Evolutionary conservation across 2,113 vertebrate species (phyloP).

Genomic region (Antechinus flavipes): DNA sequence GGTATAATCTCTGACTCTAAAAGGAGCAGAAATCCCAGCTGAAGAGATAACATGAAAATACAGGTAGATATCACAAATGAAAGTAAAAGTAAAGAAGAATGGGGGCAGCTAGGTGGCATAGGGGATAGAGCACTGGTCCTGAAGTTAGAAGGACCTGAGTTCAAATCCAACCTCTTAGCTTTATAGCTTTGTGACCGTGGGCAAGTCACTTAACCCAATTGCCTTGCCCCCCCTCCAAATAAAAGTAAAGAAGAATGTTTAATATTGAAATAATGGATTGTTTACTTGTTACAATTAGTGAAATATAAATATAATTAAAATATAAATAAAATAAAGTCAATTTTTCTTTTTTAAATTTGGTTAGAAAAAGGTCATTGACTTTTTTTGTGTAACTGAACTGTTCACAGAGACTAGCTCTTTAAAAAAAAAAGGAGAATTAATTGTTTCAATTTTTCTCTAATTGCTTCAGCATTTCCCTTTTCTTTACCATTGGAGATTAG

Average conservation of each 20-base stretch:
- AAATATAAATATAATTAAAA: no score
- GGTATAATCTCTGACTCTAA: slow-evolving; percentile 64
- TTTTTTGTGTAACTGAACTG: slow-evolving; percentile 75
- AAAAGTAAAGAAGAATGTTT: slow-evolving; percentile 74
- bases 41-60: slow-evolving; percentile 66
- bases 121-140: no score
- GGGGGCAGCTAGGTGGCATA: neutral
- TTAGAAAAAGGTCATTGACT: slow-evolving; percentile 79
- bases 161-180: no score
- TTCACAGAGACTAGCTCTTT: slow-evolving; percentile 73
- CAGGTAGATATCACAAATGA: slow-evolving; percentile 62
- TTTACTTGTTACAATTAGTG: slow-evolving; percentile 71
- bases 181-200: no score
- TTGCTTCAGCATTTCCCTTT: slow-evolving; percentile 81
- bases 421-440: slow-evolving; percentile 74
- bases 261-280: slow-evolving; percentile 71
- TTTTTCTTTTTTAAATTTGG: slow-evolving; percentile 69
- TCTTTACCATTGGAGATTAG: slow-evolving; percentile 81
- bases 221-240: slow-evolving; percentile 3
- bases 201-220: no score
- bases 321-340: slow-evolving; percentile 63
- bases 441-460: slow-evolving; percentile 78
- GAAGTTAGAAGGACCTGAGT: no score
- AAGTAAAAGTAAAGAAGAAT: slow-evolving; percentile 71
- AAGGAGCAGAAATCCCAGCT: slow-evolving; percentile 69